Base-by-base conservation (phyloP, 2,888 invertebrate genomes). In the Lasioglossum oenotherae region DNA sequence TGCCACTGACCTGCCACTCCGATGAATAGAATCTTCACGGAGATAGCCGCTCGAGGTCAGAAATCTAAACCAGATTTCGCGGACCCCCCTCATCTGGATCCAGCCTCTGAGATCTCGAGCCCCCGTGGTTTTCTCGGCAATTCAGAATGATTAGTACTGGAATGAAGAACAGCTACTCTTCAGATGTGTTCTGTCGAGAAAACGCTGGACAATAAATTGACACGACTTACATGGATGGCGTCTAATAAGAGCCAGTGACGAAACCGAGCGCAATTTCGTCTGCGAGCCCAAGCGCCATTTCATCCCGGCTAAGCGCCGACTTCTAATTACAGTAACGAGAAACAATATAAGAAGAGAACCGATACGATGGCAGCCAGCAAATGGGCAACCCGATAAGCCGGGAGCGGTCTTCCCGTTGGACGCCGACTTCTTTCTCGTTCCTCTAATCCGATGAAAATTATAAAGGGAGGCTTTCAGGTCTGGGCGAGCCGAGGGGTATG, bases 361-460 rank as follows among this genome's bases (percentile, higher is more conserved):
- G 27, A 46, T 27, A 44, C n/a, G 16, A 23, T 14, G 44, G 23
- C 73, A 8, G 74, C 4, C 72, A 16, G 73, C 64, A 81, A 77
- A 74, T 41, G 73, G 76, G 27, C 38, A 72, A n/a, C 23, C 72
- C 35, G 82, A 72, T 53, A 73, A 72, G 72, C 72, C 64, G 41
- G 6, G 46, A 57, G 27, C 31, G 60, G 41, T 41, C 46, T 46
- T 69, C 31, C 53, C 77, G 23, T 16, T 16, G n/a, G 57, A 74
- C 57, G 46, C 38, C 57, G 74, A 69, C 53, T 79, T 81, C 81
- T 67, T 77, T 74, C 79, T 79, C 82, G 73, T 69, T 81, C 38
- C 69, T 74, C 71, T 85, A 79, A 90, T 31, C 85, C 85, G 76
- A 4, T 53, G 81, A 74, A 86, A 86, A 85, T 85, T 79, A 75